phyloP scores from a whole-genome alignment of 2,888 invertebrate species.

The Pandemis cinnamomeana region DNA sequence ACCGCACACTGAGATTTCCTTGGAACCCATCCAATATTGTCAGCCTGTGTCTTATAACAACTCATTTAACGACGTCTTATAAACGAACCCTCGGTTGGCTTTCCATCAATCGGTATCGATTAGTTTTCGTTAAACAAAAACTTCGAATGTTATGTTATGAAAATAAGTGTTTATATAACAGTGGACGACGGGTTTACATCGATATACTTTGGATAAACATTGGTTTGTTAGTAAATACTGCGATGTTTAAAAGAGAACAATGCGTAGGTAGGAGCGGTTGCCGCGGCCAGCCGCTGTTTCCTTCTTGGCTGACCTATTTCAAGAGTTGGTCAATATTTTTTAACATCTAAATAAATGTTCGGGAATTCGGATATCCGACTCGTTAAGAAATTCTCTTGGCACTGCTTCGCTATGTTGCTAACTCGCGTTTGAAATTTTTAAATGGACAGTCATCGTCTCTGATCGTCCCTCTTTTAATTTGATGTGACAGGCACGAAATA shows the following conservation, averaged over 20 bases:
- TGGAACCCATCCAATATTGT: constrained; percentile 66
- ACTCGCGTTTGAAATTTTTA: constrained; percentile 30
- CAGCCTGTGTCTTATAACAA: constrained; percentile 36
- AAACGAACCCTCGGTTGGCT: constrained; percentile 18
- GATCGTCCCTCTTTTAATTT: constrained; percentile 26
- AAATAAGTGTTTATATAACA: constrained; percentile 42
- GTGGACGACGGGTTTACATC: constrained; percentile 35
- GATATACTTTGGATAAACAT: constrained; percentile 57
- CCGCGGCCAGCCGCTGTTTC: constrained; percentile 17
- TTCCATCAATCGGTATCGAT: constrained; percentile 33
- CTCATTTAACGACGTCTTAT: constrained; percentile 33
- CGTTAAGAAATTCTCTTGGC: constrained; percentile 41
- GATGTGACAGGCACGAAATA: constrained; percentile 12
- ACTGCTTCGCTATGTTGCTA: constrained; percentile 32
- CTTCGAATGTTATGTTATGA: constrained; percentile 38
- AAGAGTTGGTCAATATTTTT: constrained; percentile 37
- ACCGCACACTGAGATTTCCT: constrained; percentile 64
- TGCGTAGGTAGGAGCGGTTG: constrained; percentile 55
- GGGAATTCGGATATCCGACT: constrained; percentile 41
- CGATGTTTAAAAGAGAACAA: constrained; percentile 65
- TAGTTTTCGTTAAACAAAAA: constrained; percentile 28
- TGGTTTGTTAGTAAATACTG: constrained; percentile 68
- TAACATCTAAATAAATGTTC: constrained; percentile 35
- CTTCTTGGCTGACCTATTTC: constrained; percentile 46
- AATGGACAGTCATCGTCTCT: constrained; percentile 16